Conservation (phyloP, 2,113 vertebrate genomes). For the Pongo abelii region DNA sequence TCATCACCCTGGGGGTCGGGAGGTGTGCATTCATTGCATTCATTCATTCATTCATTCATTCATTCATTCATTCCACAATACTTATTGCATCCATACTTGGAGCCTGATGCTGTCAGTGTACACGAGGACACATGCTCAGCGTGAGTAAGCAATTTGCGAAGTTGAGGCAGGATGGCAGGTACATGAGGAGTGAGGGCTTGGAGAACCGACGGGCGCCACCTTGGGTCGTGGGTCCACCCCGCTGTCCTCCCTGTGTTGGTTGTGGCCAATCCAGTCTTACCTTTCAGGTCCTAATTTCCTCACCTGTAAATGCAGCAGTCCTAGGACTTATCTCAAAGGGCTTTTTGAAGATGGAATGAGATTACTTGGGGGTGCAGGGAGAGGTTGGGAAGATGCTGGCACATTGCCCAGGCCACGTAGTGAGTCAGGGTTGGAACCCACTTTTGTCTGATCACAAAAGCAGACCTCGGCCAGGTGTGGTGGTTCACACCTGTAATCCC, state of each 20-base stretch:
- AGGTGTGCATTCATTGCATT: too few species aligned
- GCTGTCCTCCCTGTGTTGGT: neutral
- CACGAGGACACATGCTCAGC: rapidly evolving
- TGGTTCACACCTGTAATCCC: too few species aligned
- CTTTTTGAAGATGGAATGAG: neutral
- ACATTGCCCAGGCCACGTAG: neutral
- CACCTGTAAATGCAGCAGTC: neutral
- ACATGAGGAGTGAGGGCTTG: too few species aligned
- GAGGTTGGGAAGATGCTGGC: too few species aligned
- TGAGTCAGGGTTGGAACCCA: neutral
- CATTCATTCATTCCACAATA: neutral
- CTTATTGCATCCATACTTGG: neutral
- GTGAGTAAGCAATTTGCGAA: neutral
- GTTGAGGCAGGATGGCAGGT: neutral
- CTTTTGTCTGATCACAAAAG: neutral
- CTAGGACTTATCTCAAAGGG: neutral
- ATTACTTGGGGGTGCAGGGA: neutral
- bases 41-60: neutral
- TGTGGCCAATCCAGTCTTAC: neutral
- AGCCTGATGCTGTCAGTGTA: neutral
- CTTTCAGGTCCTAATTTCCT: neutral
- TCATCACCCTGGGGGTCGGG: neutral
- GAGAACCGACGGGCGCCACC: neutral
- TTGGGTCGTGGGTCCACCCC: neutral
- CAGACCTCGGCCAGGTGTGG: neutral